Base-by-base conservation (phyloP, 1,140 invertebrate species). In the Camponotus vicinus region DNA sequence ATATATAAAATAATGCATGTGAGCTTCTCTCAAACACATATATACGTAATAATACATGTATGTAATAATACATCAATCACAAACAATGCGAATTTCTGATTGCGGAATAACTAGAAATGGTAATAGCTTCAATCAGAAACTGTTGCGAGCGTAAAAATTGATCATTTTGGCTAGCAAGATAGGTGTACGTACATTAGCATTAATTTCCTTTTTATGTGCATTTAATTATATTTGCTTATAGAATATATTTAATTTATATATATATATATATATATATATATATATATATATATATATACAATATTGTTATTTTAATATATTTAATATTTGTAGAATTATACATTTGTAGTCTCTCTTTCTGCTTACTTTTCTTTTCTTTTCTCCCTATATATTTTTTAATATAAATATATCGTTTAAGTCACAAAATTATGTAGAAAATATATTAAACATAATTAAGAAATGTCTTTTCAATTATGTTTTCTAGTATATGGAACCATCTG, bases 401-500 rank as follows among this genome's bases (percentile, higher is more conserved):
- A 52, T 52, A 52, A 52, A 15, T 49, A 27, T 27, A 27, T 27
- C 13, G 11, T 49, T 3, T 13, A 2, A 49, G 11, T 49, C 3
- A 49, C 13, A 49, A 4, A 49, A 13, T 15, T 49, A 52, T 52
- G 4, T 52, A 18, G 4, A 52, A 52, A 52, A 52, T 52, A 52
- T 52, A 52, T 52, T 18, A 2, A 18, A 8, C n/a, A 21, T 40
- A 27, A 40, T 40, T 75, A 34, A 85, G 3, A 63, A 6, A n/a
- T 9, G n/a, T 34, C 2, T 34, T 21, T 13, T 5, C 11, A 1
- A 5, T 63, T 45, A 37, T 61, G 8, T 95, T 95, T 21, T 91
- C 18, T 52, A 97, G 98, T 92, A 99, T 99, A 91, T 99, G 98
- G 98, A 97, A 98, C 89, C 98, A 99, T 92, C 95, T 99, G 90